Evolutionary conservation across 53 echinoderm and acorn worm species (phyloP).

Genomic region (Mesocentrotus franciscanus): DNA sequence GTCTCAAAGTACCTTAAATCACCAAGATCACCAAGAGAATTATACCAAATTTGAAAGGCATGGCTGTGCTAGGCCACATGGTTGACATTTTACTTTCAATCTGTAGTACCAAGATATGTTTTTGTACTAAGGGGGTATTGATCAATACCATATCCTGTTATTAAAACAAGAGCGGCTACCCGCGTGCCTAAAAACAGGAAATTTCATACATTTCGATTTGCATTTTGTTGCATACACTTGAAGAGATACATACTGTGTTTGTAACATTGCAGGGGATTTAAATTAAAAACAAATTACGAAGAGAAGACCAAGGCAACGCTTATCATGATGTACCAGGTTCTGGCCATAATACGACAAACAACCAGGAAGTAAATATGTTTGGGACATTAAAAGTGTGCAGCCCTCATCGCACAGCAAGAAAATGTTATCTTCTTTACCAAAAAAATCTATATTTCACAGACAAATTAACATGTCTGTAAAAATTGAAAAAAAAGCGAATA

Average conservation of each 20-base stretch:
- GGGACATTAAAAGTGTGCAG: background rate
- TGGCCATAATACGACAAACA: background rate
- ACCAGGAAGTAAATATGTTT: background rate
- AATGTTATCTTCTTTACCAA: background rate
- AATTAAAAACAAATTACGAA: constrained; percentile 19
- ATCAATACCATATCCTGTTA: constrained; percentile 31
- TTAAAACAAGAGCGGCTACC: background rate
- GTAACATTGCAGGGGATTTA: background rate
- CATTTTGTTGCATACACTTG: background rate
- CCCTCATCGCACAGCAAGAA: background rate
- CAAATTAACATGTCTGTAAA: too few species aligned
- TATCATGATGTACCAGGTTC: constrained; percentile 2
- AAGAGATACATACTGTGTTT: background rate
- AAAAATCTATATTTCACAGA: background rate
- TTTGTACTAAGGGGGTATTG: background rate
- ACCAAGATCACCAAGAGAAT: too few species aligned
- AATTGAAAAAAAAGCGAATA: too few species aligned
- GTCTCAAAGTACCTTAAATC: too few species aligned
- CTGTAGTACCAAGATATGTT: too few species aligned
- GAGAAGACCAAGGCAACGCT: background rate
- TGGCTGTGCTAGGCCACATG: too few species aligned
- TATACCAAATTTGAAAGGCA: too few species aligned
- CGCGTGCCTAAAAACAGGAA: constrained; percentile 3
- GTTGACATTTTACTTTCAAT: too few species aligned
- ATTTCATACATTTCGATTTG: constrained; percentile 25